phyloP scores from a whole-genome alignment of 92 coral and sea anemone genomes.

The Phymanthus crucifer region DNA sequence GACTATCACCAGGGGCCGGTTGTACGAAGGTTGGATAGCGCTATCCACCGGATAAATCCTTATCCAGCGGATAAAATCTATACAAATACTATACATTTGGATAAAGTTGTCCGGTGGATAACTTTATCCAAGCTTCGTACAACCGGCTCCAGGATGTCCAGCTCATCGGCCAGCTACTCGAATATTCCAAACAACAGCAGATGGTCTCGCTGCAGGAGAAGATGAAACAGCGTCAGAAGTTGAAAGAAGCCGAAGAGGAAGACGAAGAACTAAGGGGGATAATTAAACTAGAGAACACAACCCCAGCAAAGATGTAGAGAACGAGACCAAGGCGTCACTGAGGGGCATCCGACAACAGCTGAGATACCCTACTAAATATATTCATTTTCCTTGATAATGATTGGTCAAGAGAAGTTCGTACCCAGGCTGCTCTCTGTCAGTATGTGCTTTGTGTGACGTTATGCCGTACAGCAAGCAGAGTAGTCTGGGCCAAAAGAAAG shows the following conservation, averaged over 20 bases:
- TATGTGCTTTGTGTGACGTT: too few relatives aligned
- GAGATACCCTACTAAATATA: not conserved
- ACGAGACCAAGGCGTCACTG: not conserved
- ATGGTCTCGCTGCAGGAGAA: slow-evolving; percentile 22
- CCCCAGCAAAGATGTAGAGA: not conserved
- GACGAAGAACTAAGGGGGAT: slow-evolving; percentile 18
- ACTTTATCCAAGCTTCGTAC: too few relatives aligned
- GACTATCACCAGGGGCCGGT: slow-evolving; percentile 20
- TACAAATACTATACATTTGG: too few relatives aligned
- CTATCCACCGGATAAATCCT: too few relatives aligned
- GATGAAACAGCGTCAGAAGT: slow-evolving; percentile 12
- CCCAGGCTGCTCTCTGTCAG: too few relatives aligned
- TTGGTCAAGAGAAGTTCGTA: not conserved
- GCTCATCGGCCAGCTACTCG: slow-evolving; percentile 10
- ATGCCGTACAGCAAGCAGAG: too few relatives aligned
- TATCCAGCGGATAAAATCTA: too few relatives aligned
- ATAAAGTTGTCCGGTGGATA: too few relatives aligned
- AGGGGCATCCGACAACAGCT: not conserved
- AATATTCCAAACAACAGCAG: slow-evolving; percentile 26
- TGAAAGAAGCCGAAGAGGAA: slow-evolving; percentile 22
- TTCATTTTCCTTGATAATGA: not conserved
- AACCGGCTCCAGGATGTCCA: too few relatives aligned
- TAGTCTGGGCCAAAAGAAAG: too few relatives aligned
- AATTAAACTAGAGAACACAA: not conserved
- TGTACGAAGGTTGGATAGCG: too few relatives aligned